Conservation (phyloP, 2,888 invertebrate species). For the Lasioglossum oenotherae region DNA sequence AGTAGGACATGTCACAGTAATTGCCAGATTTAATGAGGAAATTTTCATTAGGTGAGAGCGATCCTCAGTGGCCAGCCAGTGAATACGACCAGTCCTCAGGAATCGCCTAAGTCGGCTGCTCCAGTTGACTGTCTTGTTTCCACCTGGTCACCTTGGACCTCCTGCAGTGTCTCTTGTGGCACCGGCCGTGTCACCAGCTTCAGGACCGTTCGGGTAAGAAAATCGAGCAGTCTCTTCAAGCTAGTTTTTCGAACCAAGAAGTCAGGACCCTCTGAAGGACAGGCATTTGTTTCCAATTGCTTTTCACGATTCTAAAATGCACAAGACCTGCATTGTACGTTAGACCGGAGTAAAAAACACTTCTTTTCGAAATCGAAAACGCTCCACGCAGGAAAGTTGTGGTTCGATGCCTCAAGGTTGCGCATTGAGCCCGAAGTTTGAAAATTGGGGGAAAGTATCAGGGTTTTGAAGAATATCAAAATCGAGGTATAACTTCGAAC, state of each 20-base stretch:
- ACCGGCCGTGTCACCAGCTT: conserved; percentile 88
- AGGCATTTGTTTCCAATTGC: neutral
- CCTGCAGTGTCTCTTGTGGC: conserved; percentile 93
- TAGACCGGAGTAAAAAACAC: too few relatives aligned
- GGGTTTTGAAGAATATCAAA: too few relatives aligned
- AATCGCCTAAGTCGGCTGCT: conserved; percentile 31
- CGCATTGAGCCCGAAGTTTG: too few relatives aligned
- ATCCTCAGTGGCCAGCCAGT: conserved; percentile 70
- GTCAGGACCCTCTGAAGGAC: neutral
- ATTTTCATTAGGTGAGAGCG: conserved; percentile 68
- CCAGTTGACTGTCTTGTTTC: conserved; percentile 90
- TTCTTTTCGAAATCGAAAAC: too few relatives aligned
- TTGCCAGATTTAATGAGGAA: too few relatives aligned
- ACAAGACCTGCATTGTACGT: neutral
- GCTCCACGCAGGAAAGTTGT: too few relatives aligned
- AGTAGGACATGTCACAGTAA: too few relatives aligned
- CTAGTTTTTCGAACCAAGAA: neutral
- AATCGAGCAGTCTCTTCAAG: neutral
- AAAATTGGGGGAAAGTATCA: too few relatives aligned
- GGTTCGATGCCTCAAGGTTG: too few relatives aligned
- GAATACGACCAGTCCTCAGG: conserved; percentile 21
- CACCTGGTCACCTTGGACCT: conserved; percentile 93
- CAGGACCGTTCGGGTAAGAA: conserved; percentile 87
- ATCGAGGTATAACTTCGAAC: too few relatives aligned
- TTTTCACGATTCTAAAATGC: neutral